Evolutionary conservation across 2,888 invertebrate genomes (phyloP).

Genomic region (Agrotis puta): DNA sequence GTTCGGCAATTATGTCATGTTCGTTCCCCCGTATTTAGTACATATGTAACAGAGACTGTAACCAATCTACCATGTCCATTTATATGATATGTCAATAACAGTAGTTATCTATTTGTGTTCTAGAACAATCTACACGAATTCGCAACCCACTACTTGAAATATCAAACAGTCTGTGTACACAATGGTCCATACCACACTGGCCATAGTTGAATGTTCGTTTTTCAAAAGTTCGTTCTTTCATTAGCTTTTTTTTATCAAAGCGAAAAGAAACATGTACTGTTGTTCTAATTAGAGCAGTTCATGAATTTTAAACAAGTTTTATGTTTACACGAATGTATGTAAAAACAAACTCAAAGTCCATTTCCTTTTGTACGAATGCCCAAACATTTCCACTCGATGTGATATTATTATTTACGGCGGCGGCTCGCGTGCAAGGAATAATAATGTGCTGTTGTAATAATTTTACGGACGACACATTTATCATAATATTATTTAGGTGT

Average conservation of each 20-base stretch:
- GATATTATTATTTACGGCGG: constrained; percentile 66
- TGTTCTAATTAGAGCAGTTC: constrained; percentile 40
- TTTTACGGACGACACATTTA: constrained; percentile 55
- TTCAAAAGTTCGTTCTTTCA: constrained; percentile 14
- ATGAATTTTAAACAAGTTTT: constrained; percentile 46
- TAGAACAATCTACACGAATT: neutral
- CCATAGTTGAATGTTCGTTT: constrained; percentile 14
- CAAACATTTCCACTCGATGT: constrained; percentile 59
- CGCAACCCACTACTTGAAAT: constrained; percentile 27
- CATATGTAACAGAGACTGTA: constrained; percentile 20
- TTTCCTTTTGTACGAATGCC: constrained; percentile 61
- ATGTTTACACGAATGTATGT: constrained; percentile 45
- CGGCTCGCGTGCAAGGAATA: constrained; percentile 60
- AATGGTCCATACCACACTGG: constrained; percentile 2
- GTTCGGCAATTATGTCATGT: constrained; percentile 39
- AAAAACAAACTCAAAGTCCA: constrained; percentile 61
- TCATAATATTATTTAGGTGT: constrained; percentile 39
- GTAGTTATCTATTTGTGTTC: constrained; percentile 31
- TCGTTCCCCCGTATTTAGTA: constrained; percentile 20
- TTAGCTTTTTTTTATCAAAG: neutral
- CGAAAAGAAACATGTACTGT: constrained; percentile 19
- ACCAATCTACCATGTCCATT: constrained; percentile 30
- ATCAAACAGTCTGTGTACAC: constrained; percentile 16
- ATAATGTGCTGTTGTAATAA: constrained; percentile 60
- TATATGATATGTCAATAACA: constrained; percentile 40